Percentiles rank a stretch among this genome's conserved stretches.
phyloP scores from a whole-genome alignment of 2,113 vertebrate genomes.

The Colius striatus region DNA sequence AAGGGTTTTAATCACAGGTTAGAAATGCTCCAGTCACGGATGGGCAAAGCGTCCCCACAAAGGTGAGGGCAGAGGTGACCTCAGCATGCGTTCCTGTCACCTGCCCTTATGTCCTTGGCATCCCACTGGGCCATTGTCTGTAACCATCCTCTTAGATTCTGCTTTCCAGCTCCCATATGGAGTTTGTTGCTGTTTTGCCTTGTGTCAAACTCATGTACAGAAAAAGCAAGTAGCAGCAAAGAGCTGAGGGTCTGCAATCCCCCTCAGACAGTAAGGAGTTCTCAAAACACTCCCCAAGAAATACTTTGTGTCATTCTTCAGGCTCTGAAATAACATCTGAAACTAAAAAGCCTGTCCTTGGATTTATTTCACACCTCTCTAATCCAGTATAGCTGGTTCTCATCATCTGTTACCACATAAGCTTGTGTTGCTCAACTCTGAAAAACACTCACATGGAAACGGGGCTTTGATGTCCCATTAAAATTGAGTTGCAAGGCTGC shows the following conservation, averaged over 20 bases:
- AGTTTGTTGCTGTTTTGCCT: conserved; percentile 1
- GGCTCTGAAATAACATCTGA: neutral
- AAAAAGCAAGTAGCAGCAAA: neutral
- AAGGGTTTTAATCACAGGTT: neutral
- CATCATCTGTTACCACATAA: conserved; percentile 29
- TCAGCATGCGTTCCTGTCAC: neutral
- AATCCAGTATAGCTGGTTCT: neutral
- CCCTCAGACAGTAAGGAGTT: neutral
- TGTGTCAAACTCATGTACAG: neutral
- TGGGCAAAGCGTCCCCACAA: neutral
- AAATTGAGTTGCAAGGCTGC: neutral
- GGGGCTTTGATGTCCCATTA: neutral
- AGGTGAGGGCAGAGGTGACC: neutral
- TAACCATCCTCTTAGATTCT: neutral
- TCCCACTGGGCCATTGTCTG: neutral
- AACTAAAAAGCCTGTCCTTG: neutral
- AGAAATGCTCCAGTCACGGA: neutral
- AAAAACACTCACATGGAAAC: neutral
- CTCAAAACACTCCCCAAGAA: neutral
- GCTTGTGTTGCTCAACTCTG: conserved; percentile 15
- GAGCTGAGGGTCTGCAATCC: neutral
- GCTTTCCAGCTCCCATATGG: neutral
- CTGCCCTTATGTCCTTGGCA: neutral
- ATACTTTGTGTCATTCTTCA: neutral
- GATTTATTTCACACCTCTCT: conserved; percentile 40